Evolutionary conservation across 2,113 vertebrate species (phyloP).

Genomic region (Cyphomyrus discorhynchus): DNA sequence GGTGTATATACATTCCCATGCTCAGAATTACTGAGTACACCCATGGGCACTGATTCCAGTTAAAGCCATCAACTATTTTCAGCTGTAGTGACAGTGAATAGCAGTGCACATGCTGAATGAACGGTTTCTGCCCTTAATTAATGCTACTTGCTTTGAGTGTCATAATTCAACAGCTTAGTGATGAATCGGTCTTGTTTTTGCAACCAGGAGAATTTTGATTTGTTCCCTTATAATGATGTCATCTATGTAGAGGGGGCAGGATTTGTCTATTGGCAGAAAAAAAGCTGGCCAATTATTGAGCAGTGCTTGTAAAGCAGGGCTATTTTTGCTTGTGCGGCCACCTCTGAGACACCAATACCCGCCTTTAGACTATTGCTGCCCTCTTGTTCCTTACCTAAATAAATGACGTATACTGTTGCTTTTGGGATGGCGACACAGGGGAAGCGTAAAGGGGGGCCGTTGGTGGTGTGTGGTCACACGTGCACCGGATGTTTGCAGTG

Average conservation of each 20-base stretch:
- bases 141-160: background rate
- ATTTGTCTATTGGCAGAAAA: background rate
- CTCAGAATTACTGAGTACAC: background rate
- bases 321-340: background rate
- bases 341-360: background rate
- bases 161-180: background rate
- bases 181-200: background rate
- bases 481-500: background rate
- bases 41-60: background rate
- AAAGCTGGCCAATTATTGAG: background rate
- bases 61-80: background rate
- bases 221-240: constrained; percentile 23
- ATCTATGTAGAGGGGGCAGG: constrained; percentile 9
- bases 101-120: background rate
- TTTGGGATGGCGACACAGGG: background rate
- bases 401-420: background rate
- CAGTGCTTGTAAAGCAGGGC: background rate
- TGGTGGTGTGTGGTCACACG: background rate
- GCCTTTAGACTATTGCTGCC: background rate
- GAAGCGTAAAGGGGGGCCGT: background rate
- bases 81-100: background rate
- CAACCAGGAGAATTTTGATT: background rate
- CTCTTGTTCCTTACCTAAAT: background rate
- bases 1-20: background rate
- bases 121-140: background rate